Conservation (phyloP, 2,797 vertebrate genomes). For the Muscicapa comitata region DNA sequence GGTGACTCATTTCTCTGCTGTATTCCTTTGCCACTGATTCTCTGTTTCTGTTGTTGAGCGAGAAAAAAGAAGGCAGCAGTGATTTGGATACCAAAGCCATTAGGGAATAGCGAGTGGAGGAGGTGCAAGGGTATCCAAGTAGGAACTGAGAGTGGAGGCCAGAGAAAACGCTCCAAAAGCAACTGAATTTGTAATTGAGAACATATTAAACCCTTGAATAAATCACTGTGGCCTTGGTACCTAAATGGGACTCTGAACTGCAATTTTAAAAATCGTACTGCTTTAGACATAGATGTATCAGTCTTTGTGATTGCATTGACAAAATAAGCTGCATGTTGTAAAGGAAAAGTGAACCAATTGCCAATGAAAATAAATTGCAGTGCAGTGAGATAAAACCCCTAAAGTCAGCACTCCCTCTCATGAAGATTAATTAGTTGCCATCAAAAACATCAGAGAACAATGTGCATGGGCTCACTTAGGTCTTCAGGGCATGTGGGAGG, state of each 20-base stretch:
- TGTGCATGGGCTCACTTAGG: neutral
- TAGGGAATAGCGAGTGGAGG: neutral
- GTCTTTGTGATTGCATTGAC: neutral
- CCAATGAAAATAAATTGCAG: slow-evolving; percentile 18
- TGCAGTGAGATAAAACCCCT: neutral
- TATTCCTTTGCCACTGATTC: neutral
- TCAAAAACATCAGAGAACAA: slow-evolving; percentile 21
- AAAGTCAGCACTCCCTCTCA: neutral
- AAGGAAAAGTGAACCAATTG: neutral
- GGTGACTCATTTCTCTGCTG: neutral
- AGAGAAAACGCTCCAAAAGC: neutral
- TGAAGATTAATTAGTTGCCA: slow-evolving; percentile 19
- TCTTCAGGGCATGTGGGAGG: neutral
- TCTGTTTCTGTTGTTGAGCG: neutral
- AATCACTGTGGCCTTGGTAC: neutral
- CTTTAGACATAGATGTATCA: neutral
- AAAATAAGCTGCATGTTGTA: neutral
- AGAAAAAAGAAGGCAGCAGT: neutral
- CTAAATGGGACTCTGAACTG: neutral
- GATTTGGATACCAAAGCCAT: neutral
- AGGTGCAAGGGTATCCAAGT: neutral
- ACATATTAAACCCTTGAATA: neutral
- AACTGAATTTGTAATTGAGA: neutral
- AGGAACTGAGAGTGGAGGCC: neutral
- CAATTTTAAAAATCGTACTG: neutral